A percentile compares a stretch with the other conserved stretches of the same genome.
Evolutionary conservation across 2,888 invertebrate genomes (phyloP).

Genomic region (Dromius quadrimaculatus): DNA sequence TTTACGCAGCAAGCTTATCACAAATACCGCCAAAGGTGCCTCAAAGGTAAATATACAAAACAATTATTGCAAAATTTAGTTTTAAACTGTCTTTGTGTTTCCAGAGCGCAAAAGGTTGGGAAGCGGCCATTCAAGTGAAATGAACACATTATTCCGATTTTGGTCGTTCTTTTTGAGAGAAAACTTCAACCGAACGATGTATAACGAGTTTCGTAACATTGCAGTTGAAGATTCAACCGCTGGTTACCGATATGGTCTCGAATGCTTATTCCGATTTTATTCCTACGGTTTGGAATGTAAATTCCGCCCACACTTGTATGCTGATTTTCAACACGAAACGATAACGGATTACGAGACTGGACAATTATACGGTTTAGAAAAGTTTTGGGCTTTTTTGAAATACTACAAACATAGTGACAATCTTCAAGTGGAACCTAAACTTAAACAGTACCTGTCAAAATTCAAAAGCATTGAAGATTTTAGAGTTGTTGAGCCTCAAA

Average conservation of each 20-base stretch:
- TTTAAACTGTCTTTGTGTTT: constrained; percentile 58
- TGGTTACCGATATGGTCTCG: constrained; percentile 90
- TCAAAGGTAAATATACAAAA: constrained; percentile 77
- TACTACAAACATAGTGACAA: constrained; percentile 89
- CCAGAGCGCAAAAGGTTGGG: constrained; percentile 93
- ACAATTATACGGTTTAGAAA: constrained; percentile 97
- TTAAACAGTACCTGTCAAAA: constrained; percentile 79
- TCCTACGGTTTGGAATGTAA: constrained; percentile 97
- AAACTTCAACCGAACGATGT: constrained; percentile 98
- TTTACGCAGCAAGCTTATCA: constrained; percentile 98
- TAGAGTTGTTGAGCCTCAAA: constrained; percentile 79
- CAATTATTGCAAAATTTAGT: not conserved
- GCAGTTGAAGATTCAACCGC: constrained; percentile 94
- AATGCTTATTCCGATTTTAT: constrained; percentile 94
- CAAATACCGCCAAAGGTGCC: constrained; percentile 93
- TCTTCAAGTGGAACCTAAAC: constrained; percentile 79
- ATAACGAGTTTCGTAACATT: constrained; percentile 91
- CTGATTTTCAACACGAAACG: constrained; percentile 96
- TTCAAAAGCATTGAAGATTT: constrained; percentile 93
- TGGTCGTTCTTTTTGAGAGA: constrained; percentile 99
- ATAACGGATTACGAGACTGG: constrained; percentile 90
- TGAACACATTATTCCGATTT: constrained; percentile 99
- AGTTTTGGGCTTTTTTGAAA: constrained; percentile 99
- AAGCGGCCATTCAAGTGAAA: constrained; percentile 96
- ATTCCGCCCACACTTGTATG: constrained; percentile 94